Evolutionary conservation across 2,888 invertebrate species (phyloP).

Genomic region (Diarsia rubi): DNA sequence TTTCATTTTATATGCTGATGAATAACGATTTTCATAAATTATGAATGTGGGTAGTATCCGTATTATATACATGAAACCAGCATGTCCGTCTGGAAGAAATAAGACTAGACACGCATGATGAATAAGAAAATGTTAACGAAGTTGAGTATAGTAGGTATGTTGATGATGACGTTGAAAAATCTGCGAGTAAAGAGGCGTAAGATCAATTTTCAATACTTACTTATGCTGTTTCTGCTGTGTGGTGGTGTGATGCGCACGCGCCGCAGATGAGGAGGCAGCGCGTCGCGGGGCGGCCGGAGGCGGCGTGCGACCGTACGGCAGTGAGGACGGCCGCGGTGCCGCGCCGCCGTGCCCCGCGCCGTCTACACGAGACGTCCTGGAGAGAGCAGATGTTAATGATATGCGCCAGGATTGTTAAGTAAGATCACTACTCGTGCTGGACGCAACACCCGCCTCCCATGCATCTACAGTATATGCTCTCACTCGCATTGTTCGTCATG

Average conservation of each 20-base stretch:
- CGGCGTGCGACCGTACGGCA: conserved; percentile 92
- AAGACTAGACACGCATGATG: no score
- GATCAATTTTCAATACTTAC: conserved; percentile 66
- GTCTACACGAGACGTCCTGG: conserved; percentile 92
- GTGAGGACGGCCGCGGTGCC: conserved; percentile 92
- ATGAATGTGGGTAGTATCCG: not conserved
- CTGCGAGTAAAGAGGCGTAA: not conserved
- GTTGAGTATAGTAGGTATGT: not conserved
- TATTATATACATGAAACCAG: no score
- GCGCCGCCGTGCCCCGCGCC: conserved; percentile 80
- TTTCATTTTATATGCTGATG: not conserved
- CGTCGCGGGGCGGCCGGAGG: conserved; percentile 90
- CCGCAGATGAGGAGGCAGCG: conserved; percentile 93
- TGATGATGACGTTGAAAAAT: not conserved
- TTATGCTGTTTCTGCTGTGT: conserved; percentile 83
- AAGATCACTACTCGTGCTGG: not conserved
- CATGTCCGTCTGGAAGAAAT: no score
- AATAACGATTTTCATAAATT: not conserved
- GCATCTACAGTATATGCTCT: not conserved
- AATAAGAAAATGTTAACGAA: not conserved
- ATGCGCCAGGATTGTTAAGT: not conserved
- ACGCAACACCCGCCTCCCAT: not conserved
- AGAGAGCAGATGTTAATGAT: not conserved
- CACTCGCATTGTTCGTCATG: no score
- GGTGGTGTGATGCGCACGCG: conserved; percentile 85